Evolutionary conservation across 2,797 vertebrate species (phyloP).

Genomic region (Gallinago solitaria): DNA sequence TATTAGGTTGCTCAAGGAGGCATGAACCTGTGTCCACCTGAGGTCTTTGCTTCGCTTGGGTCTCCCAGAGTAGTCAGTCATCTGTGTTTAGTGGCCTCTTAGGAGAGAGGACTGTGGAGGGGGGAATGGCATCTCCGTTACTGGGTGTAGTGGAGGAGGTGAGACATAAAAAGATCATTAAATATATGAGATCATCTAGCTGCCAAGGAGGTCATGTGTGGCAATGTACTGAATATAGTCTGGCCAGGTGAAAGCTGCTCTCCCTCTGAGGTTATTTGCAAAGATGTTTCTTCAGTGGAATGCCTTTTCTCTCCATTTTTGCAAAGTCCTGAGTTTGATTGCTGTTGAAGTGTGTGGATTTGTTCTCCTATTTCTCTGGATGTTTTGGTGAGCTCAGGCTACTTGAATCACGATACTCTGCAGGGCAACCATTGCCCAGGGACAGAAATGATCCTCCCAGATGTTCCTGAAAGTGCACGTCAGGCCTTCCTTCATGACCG

Average conservation of each 20-base stretch:
- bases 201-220: neutral
- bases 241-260: neutral
- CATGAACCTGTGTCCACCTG: neutral
- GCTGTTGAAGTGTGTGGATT: neutral
- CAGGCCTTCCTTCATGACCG: neutral
- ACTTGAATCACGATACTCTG: neutral
- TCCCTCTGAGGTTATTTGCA: neutral
- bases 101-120: neutral
- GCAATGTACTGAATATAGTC: neutral
- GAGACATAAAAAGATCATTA: neutral
- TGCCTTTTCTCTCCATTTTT: accelerated
- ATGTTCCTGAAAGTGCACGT: accelerated
- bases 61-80: neutral
- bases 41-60: neutral
- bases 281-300: neutral
- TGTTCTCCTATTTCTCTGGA: neutral
- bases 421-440: neutral
- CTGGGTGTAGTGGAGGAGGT: neutral
- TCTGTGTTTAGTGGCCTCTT: neutral
- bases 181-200: neutral
- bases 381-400: neutral
- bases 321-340: neutral
- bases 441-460: neutral
- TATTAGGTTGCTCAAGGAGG: neutral
- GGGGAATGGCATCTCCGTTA: neutral